Percentiles rank a stretch among this genome's conserved stretches.
Conservation (phyloP, 2,113 vertebrate species). For the Gila orcuttii region DNA sequence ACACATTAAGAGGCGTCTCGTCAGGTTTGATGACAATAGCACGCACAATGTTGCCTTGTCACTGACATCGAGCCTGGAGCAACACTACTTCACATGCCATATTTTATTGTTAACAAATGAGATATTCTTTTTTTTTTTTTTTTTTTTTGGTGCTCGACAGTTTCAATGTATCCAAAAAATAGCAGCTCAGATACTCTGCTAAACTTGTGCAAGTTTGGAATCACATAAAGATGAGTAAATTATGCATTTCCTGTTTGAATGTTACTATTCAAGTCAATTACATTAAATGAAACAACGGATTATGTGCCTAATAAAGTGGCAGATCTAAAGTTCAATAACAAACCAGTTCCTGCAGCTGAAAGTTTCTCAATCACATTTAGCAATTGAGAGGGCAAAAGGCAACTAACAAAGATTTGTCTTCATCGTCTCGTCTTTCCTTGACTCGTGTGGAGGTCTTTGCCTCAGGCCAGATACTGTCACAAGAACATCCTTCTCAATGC, state of each 20-base stretch:
- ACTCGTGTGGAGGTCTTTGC: not conserved
- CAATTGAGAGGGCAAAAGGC: not conserved
- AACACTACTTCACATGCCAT: not conserved
- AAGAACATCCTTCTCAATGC: not conserved
- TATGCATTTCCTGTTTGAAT: not conserved
- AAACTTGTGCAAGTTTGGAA: not conserved
- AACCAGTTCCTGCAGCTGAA: not conserved
- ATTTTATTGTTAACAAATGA: not conserved
- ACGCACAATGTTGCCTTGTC: not conserved
- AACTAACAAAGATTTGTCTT: constrained; percentile 18
- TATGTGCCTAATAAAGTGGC: not conserved
- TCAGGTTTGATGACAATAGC: not conserved
- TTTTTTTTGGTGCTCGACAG: not conserved
- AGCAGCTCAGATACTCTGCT: not conserved
- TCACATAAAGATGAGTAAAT: not conserved
- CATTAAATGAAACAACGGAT: not conserved
- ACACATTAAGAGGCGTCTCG: not conserved
- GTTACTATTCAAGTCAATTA: not conserved
- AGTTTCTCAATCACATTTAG: not conserved
- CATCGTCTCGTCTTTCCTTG: not conserved
- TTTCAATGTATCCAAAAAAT: not conserved
- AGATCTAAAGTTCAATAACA: not conserved
- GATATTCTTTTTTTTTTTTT: not conserved
- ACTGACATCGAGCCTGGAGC: not conserved
- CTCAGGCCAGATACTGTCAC: not conserved